These are phyloP conservation scores for Andinoacara biseriatus DNA, from an alignment of 2,113 vertebrate genomes.

Conservation along the genomic window DNA sequence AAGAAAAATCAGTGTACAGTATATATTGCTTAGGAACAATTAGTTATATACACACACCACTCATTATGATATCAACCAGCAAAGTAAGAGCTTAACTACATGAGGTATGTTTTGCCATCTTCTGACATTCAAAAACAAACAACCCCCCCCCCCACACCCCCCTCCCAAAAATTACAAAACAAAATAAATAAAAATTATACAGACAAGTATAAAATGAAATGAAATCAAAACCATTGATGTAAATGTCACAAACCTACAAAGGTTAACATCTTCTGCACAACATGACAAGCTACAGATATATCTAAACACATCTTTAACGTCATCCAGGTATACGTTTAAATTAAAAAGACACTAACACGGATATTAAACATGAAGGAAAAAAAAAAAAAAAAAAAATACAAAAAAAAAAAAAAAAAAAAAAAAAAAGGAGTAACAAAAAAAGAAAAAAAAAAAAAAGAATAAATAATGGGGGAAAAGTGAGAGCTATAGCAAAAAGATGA, in stretches of 20 bases:
- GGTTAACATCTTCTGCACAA: constrained; percentile 29
- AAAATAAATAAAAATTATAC: constrained; percentile 27
- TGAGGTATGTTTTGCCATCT: constrained; percentile 76
- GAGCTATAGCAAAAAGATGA: not conserved
- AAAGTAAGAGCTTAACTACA: constrained; percentile 66
- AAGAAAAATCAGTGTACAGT: constrained; percentile 69
- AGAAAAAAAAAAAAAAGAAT: not conserved
- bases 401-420: too few species aligned
- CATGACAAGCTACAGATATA: constrained; percentile 64
- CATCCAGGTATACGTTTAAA: constrained; percentile 38
- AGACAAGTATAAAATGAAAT: constrained; percentile 22
- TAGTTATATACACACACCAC: constrained; percentile 62
- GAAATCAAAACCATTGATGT: constrained; percentile 20
- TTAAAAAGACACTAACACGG: constrained; percentile 26
- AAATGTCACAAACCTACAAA: constrained; percentile 27
- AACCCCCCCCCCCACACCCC: not conserved
- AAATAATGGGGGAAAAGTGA: not conserved
- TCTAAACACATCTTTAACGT: constrained; percentile 45
- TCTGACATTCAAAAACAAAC: constrained; percentile 53
- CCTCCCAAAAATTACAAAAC: not conserved
- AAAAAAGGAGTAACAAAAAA: too few species aligned
- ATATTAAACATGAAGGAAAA: not conserved
- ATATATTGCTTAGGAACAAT: constrained; percentile 82
- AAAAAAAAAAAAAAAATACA: not conserved
- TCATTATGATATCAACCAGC: constrained; percentile 54